These are phyloP conservation scores for Cavia porcellus DNA, from an alignment of 2,113 vertebrate genomes.

Conservation along the genomic window DNA sequence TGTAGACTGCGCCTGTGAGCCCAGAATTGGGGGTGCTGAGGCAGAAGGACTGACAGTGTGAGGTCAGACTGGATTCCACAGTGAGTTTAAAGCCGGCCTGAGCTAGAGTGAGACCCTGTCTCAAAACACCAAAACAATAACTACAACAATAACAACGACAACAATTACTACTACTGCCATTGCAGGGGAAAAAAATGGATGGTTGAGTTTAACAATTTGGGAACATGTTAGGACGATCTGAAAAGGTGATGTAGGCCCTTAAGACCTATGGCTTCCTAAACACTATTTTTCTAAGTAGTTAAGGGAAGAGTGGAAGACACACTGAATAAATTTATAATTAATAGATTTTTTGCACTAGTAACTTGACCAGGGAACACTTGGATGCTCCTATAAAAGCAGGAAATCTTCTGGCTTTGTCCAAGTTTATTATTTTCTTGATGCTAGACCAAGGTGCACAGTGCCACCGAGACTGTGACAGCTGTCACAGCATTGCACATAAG, in stretches of 20 bases:
- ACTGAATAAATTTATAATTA: neutral
- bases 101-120: neutral
- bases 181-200: neutral
- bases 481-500: neutral
- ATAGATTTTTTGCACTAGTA: neutral
- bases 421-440: neutral
- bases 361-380: neutral
- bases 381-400: neutral
- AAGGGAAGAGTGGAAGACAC: neutral
- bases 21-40: neutral
- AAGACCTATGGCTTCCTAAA: neutral
- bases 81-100: neutral
- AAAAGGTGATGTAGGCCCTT: constrained; percentile 5
- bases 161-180: neutral
- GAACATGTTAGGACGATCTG: constrained; percentile 10
- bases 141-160: neutral
- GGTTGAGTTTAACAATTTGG: neutral
- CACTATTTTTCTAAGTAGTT: neutral
- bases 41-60: neutral
- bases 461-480: neutral
- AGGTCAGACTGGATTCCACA: neutral
- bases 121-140: neutral
- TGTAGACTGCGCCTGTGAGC: too few species aligned
- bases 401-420: neutral
- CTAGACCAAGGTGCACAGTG: neutral